A percentile compares a stretch with the other conserved stretches of the same genome.
Conservation (phyloP, 2,888 invertebrate species). For the Dynastes maya region DNA sequence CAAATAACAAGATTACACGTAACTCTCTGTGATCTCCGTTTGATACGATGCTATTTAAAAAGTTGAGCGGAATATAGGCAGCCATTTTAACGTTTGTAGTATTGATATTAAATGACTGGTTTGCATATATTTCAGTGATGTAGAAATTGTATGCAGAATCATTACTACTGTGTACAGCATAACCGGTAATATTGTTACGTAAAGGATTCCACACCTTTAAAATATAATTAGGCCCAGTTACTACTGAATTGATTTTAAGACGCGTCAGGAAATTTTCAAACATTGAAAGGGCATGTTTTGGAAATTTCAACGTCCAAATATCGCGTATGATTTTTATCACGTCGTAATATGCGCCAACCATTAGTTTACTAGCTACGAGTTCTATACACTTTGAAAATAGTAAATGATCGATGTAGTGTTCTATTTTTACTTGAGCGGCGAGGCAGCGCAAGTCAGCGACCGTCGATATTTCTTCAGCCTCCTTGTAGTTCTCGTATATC, state of each 20-base stretch:
- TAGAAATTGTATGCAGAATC: neutral
- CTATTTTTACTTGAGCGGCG: neutral
- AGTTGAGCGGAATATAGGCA: neutral
- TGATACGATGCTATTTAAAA: neutral
- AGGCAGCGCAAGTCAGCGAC: neutral
- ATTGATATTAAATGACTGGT: neutral
- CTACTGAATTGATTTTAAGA: neutral
- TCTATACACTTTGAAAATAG: constrained; percentile 8
- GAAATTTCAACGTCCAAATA: neutral
- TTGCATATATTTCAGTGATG: neutral
- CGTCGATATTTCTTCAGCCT: neutral
- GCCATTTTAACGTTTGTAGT: neutral
- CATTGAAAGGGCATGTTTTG: neutral
- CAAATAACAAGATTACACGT: constrained; percentile 1
- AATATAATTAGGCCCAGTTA: neutral
- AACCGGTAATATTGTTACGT: neutral
- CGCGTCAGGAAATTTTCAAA: neutral
- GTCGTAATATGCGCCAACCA: too few species aligned
- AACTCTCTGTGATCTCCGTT: neutral
- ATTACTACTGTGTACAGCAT: neutral
- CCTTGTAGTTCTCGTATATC: neutral
- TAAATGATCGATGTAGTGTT: neutral
- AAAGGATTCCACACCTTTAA: constrained; percentile 20
- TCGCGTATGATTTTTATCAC: constrained; percentile 1
- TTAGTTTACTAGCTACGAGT: neutral